Conservation (phyloP, 2,888 invertebrate genomes). For the Bunonema sp. region DNA sequence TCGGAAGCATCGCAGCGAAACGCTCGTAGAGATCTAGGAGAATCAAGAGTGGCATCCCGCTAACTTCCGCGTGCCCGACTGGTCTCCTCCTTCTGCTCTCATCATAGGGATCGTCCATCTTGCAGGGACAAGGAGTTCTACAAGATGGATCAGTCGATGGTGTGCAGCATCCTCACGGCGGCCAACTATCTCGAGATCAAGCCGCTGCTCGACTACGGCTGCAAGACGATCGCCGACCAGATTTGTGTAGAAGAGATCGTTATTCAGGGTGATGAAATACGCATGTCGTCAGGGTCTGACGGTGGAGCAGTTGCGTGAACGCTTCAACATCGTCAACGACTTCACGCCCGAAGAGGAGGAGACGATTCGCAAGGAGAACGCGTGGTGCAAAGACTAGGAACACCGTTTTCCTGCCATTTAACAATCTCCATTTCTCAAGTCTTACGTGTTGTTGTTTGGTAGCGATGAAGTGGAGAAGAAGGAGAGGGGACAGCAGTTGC, state of each 20-base stretch:
- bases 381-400: slow-evolving; percentile 49
- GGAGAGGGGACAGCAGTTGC: no score
- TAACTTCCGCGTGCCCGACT: no score
- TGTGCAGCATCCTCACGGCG: slow-evolving; percentile 84
- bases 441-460: no score
- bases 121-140: slow-evolving; percentile 96
- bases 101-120: no score
- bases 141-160: slow-evolving; percentile 84
- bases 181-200: slow-evolving; percentile 86
- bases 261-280: no score
- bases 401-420: no score
- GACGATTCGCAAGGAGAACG: slow-evolving; percentile 50
- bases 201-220: slow-evolving; percentile 74
- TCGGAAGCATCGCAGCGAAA: neutral
- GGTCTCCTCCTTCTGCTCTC: no score
- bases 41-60: no score
- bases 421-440: no score
- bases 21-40: no score
- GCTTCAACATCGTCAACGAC: slow-evolving; percentile 50
- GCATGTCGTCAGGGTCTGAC: slow-evolving; percentile 50
- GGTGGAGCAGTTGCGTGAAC: slow-evolving; percentile 49
- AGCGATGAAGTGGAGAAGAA: no score
- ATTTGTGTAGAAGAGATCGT: no score
- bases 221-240: slow-evolving; percentile 58
- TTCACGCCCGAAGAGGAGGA: slow-evolving; percentile 73